Base-by-base conservation (phyloP, 1,140 invertebrate genomes). In the Ips nitidus region DNA sequence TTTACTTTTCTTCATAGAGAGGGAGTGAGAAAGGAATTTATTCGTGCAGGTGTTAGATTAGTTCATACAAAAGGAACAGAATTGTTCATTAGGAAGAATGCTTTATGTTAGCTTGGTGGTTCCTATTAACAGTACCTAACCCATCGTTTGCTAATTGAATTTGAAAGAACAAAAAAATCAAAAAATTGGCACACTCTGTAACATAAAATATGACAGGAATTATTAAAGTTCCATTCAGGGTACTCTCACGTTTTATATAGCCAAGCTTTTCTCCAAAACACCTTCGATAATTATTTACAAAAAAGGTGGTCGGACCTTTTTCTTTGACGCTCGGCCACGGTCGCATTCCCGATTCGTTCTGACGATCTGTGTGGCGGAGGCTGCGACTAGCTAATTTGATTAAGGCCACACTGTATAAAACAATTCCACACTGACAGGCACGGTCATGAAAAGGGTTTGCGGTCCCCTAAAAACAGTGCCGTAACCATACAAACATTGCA, bases 321-420 rank as follows among this genome's bases (percentile, higher is more conserved):
- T 37, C 52, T 69, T 69, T 69, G 47, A 56, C 37, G 57, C 41
- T 69, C 59, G 58, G 58, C 57, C 59, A 50, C 52, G 67, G 67
- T 69, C 67, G 67, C 67, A 69, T 69, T 69, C 67, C 59, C 58
- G 67, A 69, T 69, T 69, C 57, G 67, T 62, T 53, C 39, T 59
- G 67, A 69, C 67, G 67, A 60, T 60, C 67, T 69, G 67, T 69
- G 67, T 69, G 67, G 67, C 67, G 58, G 43, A 66, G 41, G 47
- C 64, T 47, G 64, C 42, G 56, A 68, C 53, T 40, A 52, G 50
- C 58, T 69, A 69, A 69, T 69, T 69, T 69, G 67, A 69, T 69
- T 69, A 69, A 59, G 58, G 67, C 67, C 67, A 41, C 67, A 62
- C 67, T 69, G 67, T 69, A 69, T 69, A 69, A 69, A 69, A 69